Percentiles rank a stretch among this genome's conserved stretches.
phyloP scores from a whole-genome alignment of 2,113 vertebrate genomes.

The Atractosteus spatula region DNA sequence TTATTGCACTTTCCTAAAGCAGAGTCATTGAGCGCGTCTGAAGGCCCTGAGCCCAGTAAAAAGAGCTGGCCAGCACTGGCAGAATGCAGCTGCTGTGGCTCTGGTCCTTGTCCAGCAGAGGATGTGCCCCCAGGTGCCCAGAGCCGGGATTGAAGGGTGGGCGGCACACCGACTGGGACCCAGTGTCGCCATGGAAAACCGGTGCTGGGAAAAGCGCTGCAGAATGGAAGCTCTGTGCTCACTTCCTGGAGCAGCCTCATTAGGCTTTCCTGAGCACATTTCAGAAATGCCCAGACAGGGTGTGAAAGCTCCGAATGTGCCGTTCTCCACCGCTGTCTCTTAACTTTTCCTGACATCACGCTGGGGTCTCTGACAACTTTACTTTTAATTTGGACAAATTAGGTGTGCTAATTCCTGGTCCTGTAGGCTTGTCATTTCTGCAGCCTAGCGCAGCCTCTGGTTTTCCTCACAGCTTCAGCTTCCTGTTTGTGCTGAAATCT shows the following conservation, averaged over 20 bases:
- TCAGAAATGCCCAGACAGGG: background rate
- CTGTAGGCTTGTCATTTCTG: background rate
- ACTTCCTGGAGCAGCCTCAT: slow-evolving; percentile 3
- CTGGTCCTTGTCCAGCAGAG: background rate
- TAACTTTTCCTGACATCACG: background rate
- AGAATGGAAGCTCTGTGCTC: background rate
- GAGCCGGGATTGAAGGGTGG: no score
- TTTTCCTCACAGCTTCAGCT: background rate
- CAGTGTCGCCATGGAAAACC: no score
- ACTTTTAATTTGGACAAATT: slow-evolving; percentile 8
- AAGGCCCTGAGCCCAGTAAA: no score
- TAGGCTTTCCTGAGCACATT: background rate
- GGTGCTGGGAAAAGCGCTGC: no score
- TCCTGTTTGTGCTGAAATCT: background rate
- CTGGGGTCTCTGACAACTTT: background rate
- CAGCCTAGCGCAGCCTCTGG: background rate
- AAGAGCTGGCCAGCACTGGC: no score
- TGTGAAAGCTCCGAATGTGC: background rate
- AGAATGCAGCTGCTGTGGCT: background rate
- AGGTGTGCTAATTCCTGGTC: background rate
- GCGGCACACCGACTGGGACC: no score
- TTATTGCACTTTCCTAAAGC: no score
- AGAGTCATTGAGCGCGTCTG: no score
- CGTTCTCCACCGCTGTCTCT: background rate
- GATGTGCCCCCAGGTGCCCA: no score